phyloP scores from a whole-genome alignment of 2,113 vertebrate species.

The Paramisgurnus dabryanus region DNA sequence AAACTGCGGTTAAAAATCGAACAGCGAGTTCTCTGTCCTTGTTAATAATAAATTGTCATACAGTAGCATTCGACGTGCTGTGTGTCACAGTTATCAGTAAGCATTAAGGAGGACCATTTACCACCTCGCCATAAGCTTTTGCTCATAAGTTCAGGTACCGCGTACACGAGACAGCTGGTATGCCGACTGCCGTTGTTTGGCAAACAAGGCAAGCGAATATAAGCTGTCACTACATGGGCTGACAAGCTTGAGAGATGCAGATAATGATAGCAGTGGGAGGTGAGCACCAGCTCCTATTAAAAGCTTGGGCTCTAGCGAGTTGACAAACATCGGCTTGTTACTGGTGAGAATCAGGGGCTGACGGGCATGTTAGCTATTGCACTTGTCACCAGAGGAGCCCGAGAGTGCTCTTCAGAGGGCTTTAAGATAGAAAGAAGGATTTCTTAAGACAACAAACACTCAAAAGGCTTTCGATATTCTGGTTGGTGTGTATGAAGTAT shows the following conservation, averaged over 20 bases:
- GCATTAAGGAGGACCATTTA: conserved; percentile 15
- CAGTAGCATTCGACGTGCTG: background rate
- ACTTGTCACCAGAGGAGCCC: conserved; percentile 5
- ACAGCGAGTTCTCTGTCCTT: background rate
- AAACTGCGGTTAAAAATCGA: background rate
- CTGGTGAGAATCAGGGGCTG: conserved; percentile 12
- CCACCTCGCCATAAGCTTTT: conserved; percentile 13
- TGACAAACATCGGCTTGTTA: conserved; percentile 39
- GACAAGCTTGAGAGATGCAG: conserved; percentile 30
- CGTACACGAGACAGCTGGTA: conserved; percentile 18
- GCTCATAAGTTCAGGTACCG: conserved; percentile 26
- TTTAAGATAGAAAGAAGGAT: background rate
- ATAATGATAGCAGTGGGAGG: conserved; percentile 43
- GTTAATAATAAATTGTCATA: conserved; percentile 3
- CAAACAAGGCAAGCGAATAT: conserved; percentile 31
- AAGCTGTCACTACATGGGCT: conserved; percentile 36
- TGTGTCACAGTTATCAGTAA: background rate
- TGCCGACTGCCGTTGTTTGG: conserved; percentile 12
- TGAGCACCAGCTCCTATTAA: conserved; percentile 28
- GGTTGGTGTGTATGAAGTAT: background rate
- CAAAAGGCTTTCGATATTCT: background rate
- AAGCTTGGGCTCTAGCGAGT: conserved; percentile 10
- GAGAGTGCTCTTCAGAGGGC: background rate
- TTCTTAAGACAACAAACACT: background rate
- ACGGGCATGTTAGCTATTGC: conserved; percentile 11